Evolutionary conservation across 64 coral and sea anemone species (phyloP).

Genomic region (Trachythela sp.): DNA sequence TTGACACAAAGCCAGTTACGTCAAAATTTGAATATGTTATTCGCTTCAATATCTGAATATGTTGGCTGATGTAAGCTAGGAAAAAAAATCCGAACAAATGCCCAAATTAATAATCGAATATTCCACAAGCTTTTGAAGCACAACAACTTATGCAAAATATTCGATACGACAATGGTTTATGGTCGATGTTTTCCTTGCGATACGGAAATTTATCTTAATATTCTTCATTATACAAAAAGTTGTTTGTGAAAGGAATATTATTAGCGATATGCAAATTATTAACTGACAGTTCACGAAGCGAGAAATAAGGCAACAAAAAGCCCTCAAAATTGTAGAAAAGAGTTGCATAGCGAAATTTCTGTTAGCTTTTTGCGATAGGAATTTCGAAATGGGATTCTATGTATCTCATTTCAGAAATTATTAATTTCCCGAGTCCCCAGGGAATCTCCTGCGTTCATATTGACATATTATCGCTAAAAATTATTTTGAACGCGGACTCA

Average conservation of each 20-base stretch:
- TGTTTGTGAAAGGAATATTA: neutral
- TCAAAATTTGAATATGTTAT: neutral
- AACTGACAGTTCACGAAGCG: neutral
- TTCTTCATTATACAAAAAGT: neutral
- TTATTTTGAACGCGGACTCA: neutral
- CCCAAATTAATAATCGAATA: too few relatives aligned
- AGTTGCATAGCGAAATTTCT: neutral
- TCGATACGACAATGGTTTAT: neutral
- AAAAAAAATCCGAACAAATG: neutral
- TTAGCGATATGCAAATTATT: neutral
- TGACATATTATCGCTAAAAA: neutral
- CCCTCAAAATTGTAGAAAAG: neutral
- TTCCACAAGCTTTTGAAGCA: neutral
- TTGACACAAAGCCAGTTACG: neutral
- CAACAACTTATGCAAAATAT: neutral
- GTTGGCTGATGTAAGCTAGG: neutral
- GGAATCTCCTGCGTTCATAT: neutral
- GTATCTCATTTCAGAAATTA: neutral
- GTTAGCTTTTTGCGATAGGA: neutral
- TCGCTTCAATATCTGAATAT: neutral
- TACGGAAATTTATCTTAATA: neutral
- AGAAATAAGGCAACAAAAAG: neutral
- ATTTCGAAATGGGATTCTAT: neutral
- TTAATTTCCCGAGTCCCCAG: neutral
- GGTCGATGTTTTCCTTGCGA: neutral